phyloP scores from a whole-genome alignment of 2,797 vertebrate species.

The Lates japonicus region DNA sequence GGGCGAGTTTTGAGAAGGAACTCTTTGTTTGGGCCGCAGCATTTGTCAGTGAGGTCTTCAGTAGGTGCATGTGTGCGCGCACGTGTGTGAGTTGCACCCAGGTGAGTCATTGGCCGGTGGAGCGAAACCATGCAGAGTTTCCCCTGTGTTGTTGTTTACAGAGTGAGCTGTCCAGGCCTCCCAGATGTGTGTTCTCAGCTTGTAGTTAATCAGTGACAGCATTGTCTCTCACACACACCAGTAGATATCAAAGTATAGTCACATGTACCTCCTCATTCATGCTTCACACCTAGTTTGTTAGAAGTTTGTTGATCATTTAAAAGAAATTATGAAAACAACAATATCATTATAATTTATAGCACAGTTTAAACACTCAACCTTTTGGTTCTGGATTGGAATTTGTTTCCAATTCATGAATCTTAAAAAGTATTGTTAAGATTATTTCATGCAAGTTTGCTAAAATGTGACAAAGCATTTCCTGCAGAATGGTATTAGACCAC shows the following conservation, averaged over 20 bases:
- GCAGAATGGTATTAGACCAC: too few relatives aligned
- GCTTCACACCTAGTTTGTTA: background rate
- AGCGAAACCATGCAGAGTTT: constrained; percentile 62
- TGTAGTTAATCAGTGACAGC: constrained; percentile 72
- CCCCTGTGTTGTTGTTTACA: constrained; percentile 57
- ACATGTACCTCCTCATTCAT: background rate
- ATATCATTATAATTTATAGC: background rate
- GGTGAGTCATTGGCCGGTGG: constrained; percentile 70
- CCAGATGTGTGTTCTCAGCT: constrained; percentile 62
- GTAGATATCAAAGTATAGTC: constrained; percentile 1
- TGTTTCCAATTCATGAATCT: background rate
- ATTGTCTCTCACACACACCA: constrained; percentile 21
- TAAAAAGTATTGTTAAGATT: background rate
- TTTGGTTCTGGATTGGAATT: background rate
- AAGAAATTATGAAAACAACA: background rate
- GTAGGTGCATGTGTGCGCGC: background rate
- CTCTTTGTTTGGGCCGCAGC: constrained; percentile 37
- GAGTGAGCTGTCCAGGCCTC: constrained; percentile 52
- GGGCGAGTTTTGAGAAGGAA: constrained; percentile 41
- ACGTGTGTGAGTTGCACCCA: constrained; percentile 46
- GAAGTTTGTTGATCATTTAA: background rate
- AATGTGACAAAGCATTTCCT: background rate
- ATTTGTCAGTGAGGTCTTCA: constrained; percentile 37
- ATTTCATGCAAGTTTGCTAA: background rate
- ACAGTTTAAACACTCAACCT: background rate